These are phyloP conservation scores for Alviniconcha marisindica DNA, from an alignment of 1,140 invertebrate genomes.

Conservation along the genomic window DNA sequence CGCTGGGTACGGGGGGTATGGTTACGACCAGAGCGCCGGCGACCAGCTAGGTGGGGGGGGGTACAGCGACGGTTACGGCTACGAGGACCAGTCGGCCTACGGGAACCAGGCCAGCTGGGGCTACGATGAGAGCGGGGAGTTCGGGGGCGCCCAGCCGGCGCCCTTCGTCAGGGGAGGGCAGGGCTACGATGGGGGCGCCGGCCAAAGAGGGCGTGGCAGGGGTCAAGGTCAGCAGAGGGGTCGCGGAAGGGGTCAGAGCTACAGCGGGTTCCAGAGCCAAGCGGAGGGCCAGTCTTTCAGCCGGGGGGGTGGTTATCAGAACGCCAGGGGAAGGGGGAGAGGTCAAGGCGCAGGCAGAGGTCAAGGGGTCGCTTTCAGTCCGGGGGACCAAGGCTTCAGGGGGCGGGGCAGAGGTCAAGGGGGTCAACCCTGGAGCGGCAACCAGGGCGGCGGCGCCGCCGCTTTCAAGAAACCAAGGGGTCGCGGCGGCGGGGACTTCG, in stretches of 20 bases:
- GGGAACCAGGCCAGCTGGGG: background rate
- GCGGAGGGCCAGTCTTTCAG: too few relatives aligned
- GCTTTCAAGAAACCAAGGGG: background rate
- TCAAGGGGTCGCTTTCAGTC: background rate
- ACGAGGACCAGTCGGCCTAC: background rate
- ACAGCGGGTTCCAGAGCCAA: background rate
- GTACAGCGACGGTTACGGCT: background rate
- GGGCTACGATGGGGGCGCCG: background rate
- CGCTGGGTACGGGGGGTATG: too few relatives aligned
- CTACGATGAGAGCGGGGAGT: background rate
- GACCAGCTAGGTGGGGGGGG: background rate
- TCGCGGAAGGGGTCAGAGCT: background rate
- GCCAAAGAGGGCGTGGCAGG: background rate
- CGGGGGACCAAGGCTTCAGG: background rate
- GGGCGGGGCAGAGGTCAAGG: background rate
- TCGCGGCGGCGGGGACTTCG: background rate
- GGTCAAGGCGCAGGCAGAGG: background rate
- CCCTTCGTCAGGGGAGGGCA: too few relatives aligned
- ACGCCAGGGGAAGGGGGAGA: background rate
- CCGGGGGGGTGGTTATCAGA: background rate
- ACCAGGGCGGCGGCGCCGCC: background rate
- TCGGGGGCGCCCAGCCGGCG: background rate
- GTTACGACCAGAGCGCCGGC: background rate
- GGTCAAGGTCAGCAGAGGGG: constrained; percentile 12
- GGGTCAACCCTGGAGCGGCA: background rate